Conservation (phyloP, 2,113 vertebrate genomes). For the Emydura subglobosa region DNA sequence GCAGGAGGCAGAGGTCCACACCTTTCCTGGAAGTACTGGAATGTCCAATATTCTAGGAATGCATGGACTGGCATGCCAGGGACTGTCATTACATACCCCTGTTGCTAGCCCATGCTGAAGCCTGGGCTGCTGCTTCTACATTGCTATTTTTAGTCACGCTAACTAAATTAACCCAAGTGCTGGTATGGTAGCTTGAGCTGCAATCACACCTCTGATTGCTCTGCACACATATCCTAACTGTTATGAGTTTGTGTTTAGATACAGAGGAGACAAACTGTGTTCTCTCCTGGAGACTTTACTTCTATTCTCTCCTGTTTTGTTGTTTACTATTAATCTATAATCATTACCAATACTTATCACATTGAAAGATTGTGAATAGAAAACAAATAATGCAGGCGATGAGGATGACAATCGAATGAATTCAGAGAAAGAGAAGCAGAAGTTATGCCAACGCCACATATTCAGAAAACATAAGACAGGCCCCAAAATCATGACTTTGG, state of each 20-base stretch:
- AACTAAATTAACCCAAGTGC: not conserved
- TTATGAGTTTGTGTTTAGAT: slow-evolving; percentile 9
- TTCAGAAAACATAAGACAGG: not conserved
- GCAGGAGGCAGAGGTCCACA: not conserved
- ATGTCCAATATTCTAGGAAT: not conserved
- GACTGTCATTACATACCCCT: not conserved
- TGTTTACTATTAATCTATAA: not conserved
- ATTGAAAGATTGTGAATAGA: not conserved
- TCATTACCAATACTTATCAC: not conserved
- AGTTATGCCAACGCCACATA: not conserved
- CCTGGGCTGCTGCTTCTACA: not conserved
- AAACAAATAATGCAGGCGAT: not conserved
- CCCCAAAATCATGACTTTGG: not conserved
- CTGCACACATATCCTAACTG: not conserved
- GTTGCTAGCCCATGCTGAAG: not conserved
- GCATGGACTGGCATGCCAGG: not conserved
- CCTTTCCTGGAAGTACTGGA: not conserved
- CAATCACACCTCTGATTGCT: not conserved
- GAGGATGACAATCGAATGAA: not conserved
- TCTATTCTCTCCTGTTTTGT: slow-evolving; percentile 7
- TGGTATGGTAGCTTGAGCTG: not conserved
- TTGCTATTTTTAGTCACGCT: not conserved
- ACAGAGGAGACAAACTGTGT: not conserved
- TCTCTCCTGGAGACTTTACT: not conserved
- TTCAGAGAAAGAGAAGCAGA: not conserved